These are phyloP conservation scores for Rhagoletis zephyria DNA, from an alignment of 1,140 invertebrate species.

Conservation along the genomic window DNA sequence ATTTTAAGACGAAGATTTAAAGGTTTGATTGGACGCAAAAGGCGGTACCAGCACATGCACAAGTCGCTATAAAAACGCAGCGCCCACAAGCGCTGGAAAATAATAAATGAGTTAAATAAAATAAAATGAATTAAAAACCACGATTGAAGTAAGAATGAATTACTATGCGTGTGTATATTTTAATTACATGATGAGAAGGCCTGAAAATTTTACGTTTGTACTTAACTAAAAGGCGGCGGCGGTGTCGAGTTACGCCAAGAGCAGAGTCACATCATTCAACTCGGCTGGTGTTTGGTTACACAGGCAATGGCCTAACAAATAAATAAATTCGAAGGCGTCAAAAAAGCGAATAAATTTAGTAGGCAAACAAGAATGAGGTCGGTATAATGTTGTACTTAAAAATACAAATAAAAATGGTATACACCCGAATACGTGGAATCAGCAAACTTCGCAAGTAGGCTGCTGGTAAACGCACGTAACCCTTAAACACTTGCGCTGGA, in stretches of 20 bases:
- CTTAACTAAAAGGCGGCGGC: no score
- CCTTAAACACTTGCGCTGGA: no score
- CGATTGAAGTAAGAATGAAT: not conserved
- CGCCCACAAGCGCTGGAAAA: not conserved
- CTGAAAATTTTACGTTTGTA: not conserved
- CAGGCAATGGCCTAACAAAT: not conserved
- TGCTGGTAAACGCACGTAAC: no score
- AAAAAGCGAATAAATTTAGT: not conserved
- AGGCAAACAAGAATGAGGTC: no score
- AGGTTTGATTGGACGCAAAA: not conserved
- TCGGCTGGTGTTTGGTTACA: no score
- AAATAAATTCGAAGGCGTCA: not conserved
- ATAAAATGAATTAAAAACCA: not conserved
- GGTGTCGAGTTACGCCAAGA: no score
- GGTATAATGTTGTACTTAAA: no score
- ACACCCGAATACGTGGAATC: no score
- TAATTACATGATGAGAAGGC: not conserved
- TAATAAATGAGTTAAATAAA: conserved; percentile 12
- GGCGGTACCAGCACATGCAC: not conserved
- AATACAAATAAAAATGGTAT: no score
- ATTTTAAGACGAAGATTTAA: not conserved
- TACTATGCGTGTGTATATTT: not conserved
- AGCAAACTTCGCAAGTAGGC: no score
- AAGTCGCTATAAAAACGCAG: not conserved
- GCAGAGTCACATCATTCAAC: no score